Evolutionary conservation across 2,797 vertebrate species (phyloP).

Genomic region (Allobates femoralis): DNA sequence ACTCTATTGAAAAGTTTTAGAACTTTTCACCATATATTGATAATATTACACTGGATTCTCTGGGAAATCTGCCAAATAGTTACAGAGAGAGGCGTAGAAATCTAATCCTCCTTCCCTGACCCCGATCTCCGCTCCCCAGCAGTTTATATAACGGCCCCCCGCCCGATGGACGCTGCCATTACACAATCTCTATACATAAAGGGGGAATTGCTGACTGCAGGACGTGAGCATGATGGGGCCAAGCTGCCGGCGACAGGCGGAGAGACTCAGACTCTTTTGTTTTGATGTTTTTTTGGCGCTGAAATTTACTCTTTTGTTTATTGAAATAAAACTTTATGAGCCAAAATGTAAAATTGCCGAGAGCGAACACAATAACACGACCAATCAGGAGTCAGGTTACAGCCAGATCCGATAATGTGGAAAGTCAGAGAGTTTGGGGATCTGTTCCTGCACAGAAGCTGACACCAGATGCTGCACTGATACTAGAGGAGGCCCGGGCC

Average conservation of each 20-base stretch:
- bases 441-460: no score
- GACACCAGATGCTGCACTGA: no score
- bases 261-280: background rate
- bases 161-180: background rate
- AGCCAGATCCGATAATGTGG: no score
- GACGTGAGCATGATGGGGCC: background rate
- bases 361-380: background rate
- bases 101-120: background rate
- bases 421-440: no score
- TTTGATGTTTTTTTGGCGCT: background rate
- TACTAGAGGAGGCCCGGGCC: no score
- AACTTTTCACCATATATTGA: no score
- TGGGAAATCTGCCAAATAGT: no score
- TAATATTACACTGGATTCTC: no score
- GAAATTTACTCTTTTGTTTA: background rate
- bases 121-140: background rate
- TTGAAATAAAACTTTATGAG: background rate
- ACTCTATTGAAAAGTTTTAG: no score
- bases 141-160: slow-evolving; percentile 33
- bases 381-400: background rate
- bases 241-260: background rate
- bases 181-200: slow-evolving; percentile 14
- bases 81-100: background rate
- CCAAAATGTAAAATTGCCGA: background rate
- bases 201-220: background rate